Base-by-base conservation (phyloP, 2,113 vertebrate genomes). In the Aviceda subcristata region DNA sequence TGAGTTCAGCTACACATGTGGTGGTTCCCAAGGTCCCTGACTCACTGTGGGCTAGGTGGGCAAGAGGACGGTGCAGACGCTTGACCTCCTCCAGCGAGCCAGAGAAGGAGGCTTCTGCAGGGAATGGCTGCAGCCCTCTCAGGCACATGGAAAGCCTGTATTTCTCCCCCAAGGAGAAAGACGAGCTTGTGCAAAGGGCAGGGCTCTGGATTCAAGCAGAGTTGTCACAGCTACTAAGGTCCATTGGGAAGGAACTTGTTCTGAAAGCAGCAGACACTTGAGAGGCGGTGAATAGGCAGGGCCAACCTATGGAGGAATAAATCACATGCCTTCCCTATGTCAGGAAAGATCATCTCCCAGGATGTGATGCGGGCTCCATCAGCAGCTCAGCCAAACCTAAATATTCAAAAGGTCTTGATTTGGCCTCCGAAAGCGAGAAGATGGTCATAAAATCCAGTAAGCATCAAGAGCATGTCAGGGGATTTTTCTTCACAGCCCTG, bases 1-100 rank as follows among this genome's bases (percentile, higher is more conserved):
- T 23, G 34, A n/a, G n/a, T 55, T 78, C n/a, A 55, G 46, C 72
- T 38, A 10, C 39, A 32, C 11, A 3, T 7, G 18, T 5, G 10
- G 23, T 23, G 57, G n/a, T 59, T 63, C 38, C 24, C 11, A 3
- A 34, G 57, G 38, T 51, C 30, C 23, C 24, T 9, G 62, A 15
- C 51, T 59, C 0, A 0, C 71, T 64, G n/a, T 17, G 34, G 75
- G 38, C n/a, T 18, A 5, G 30, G 12, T 50, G 62, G 59, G 48
- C 34, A 64, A 2, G 3, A 51, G 62, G 38, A 55, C 18, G 30
- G 30, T 36, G 45, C 57, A 51, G 53, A 20, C 3, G 16, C 43
- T 72, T 53, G 41, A 23, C 3, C 15, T 19, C 4, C 20, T 71
- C 46, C 1, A 1, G 46, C 1, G 1, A 63, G 48, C 22, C 6